Conservation (phyloP, 2,888 invertebrate genomes). For the Cryptus armator region DNA sequence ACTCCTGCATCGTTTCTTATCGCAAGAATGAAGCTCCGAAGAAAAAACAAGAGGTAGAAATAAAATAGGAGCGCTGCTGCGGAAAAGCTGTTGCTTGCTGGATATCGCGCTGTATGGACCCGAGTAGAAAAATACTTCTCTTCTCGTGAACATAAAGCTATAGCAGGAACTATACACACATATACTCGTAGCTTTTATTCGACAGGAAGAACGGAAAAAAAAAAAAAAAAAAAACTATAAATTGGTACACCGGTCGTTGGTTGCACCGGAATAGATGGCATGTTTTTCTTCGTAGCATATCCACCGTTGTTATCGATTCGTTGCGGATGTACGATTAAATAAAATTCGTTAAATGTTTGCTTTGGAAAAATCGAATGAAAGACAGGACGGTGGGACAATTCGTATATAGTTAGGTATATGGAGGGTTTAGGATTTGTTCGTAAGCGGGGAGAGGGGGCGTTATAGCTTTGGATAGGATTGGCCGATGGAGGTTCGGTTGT, state of each 20-base stretch:
- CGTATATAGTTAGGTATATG: not conserved
- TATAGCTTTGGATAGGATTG: constrained; percentile 9
- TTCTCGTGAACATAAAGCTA: constrained; percentile 15
- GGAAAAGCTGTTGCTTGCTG: constrained; percentile 23
- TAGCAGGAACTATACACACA: not conserved
- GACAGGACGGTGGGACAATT: not conserved
- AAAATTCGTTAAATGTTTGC: not conserved
- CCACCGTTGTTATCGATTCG: not conserved
- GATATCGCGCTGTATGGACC: not conserved
- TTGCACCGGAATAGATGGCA: too few species aligned
- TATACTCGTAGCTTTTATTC: not conserved
- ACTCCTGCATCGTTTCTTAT: not conserved
- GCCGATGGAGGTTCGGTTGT: constrained; percentile 1
- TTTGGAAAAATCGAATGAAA: not conserved
- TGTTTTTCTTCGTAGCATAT: too few species aligned
- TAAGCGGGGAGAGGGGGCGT: not conserved
- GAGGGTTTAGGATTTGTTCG: not conserved
- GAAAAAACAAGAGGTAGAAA: constrained; percentile 8
- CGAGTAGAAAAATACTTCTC: constrained; percentile 19
- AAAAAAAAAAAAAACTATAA: not conserved
- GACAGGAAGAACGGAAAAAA: not conserved
- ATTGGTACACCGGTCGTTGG: too few species aligned
- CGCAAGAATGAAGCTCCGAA: not conserved
- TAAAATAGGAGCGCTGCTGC: constrained; percentile 3
- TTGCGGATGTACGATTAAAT: not conserved